A percentile compares a stretch with the other conserved stretches of the same genome.
Conservation (phyloP, 2,797 vertebrate genomes). For the Paguma larvata region DNA sequence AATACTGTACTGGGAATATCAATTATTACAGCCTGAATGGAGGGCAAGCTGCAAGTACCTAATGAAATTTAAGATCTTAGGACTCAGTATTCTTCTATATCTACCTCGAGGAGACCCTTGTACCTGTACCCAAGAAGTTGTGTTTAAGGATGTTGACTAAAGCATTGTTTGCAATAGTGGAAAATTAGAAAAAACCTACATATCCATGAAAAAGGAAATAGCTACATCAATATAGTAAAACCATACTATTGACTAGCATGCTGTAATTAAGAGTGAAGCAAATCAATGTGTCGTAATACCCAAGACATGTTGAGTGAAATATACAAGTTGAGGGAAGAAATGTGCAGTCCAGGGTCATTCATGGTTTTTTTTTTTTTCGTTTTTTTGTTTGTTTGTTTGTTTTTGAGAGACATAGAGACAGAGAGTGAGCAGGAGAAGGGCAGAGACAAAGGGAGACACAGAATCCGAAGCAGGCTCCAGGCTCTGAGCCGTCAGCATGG, state of each 20-base stretch:
- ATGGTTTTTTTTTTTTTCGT: too few relatives aligned
- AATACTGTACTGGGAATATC: background rate
- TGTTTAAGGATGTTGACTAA: background rate
- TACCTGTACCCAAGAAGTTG: background rate
- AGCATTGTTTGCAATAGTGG: background rate
- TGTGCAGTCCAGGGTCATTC: background rate
- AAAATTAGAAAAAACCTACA: background rate
- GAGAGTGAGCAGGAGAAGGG: too few relatives aligned
- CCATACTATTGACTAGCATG: background rate
- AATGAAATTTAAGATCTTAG: constrained; percentile 1
- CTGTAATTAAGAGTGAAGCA: background rate
- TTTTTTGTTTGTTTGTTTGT: too few relatives aligned
- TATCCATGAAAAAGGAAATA: background rate
- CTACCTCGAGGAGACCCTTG: background rate
- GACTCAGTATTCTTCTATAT: background rate
- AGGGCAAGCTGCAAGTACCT: background rate
- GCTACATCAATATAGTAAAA: background rate
- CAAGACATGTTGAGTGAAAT: background rate
- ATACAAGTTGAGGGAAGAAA: constrained; percentile 36
- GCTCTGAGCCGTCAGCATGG: too few relatives aligned
- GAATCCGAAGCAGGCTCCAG: too few relatives aligned
- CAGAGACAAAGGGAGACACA: too few relatives aligned
- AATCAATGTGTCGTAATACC: background rate
- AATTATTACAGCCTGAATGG: background rate
- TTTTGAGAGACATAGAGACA: too few relatives aligned